Conservation (phyloP, 2,888 invertebrate species). For the Anaspis maculata region DNA sequence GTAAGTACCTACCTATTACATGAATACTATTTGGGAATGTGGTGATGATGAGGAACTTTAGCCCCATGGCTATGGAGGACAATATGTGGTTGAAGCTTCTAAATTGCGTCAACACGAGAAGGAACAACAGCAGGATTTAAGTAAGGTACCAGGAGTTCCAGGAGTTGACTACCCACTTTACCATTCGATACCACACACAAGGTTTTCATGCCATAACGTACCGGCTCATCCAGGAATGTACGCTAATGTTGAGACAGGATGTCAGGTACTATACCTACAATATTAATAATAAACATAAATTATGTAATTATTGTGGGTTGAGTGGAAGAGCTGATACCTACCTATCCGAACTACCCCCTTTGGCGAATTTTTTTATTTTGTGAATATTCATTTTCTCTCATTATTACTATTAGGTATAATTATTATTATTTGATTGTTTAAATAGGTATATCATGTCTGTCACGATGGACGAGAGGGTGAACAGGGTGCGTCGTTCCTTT, state of each 20-base stretch:
- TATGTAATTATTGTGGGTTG: too few species aligned
- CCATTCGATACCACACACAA: conserved; percentile 67
- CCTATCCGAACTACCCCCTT: too few species aligned
- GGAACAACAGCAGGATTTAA: conserved; percentile 65
- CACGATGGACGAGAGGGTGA: conserved; percentile 80
- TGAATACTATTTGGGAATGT: not conserved
- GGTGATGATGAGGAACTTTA: too few species aligned
- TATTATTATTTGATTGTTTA: conserved; percentile 19
- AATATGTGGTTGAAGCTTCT: conserved; percentile 8
- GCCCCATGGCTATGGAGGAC: too few species aligned
- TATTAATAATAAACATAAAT: too few species aligned
- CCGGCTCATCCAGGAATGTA: conserved; percentile 81
- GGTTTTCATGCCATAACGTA: conserved; percentile 70
- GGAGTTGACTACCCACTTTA: conserved; percentile 78
- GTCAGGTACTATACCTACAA: too few species aligned
- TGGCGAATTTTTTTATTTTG: too few species aligned
- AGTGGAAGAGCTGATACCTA: too few species aligned
- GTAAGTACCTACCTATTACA: conserved; percentile 13
- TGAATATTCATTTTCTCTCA: conserved; percentile 1
- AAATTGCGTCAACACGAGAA: conserved; percentile 44
- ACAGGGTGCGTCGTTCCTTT: conserved; percentile 75
- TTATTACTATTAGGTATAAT: not conserved
- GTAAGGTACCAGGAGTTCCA: conserved; percentile 70
- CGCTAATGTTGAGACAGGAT: conserved; percentile 83
- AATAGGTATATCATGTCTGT: conserved; percentile 84